These are phyloP conservation scores for Drosophila fuyamai DNA, from an alignment of 1,140 invertebrate genomes.

Conservation along the genomic window DNA sequence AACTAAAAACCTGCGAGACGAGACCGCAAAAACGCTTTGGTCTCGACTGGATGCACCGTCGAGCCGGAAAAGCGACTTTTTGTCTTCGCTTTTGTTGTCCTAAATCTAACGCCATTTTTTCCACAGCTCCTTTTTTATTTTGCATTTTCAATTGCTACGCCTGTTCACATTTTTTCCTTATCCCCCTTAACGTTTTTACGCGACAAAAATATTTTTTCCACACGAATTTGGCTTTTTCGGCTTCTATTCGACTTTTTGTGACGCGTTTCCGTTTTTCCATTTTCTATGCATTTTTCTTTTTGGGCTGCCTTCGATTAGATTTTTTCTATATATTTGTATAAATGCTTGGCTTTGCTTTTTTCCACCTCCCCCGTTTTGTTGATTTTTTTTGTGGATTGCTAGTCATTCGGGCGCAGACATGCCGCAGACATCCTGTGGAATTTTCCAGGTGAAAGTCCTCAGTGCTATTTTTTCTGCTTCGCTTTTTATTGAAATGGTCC, in stretches of 20 bases:
- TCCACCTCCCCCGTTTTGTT: constrained; percentile 14
- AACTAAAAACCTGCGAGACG: constrained; percentile 44
- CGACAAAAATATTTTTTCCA: constrained; percentile 69
- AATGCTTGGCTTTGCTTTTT: constrained; percentile 44
- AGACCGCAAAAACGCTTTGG: constrained; percentile 64
- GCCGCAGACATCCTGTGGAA: constrained; percentile 69
- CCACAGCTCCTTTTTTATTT: constrained; percentile 59
- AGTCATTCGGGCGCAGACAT: constrained; percentile 73
- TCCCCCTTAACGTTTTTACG: constrained; percentile 39
- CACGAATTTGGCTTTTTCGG: constrained; percentile 53
- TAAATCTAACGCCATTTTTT: constrained; percentile 71
- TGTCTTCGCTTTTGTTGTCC: constrained; percentile 67
- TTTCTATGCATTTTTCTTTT: constrained; percentile 54
- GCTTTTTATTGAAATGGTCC: constrained; percentile 49
- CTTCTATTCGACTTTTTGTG: constrained; percentile 52
- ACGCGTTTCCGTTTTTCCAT: constrained; percentile 38
- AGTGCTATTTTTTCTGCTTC: constrained; percentile 34
- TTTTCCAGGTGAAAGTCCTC: constrained; percentile 79
- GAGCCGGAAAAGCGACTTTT: constrained; percentile 40
- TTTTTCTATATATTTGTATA: constrained; percentile 76
- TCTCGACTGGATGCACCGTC: constrained; percentile 52
- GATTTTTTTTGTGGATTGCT: constrained; percentile 48
- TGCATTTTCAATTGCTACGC: constrained; percentile 74
- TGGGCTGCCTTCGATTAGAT: constrained; percentile 70
- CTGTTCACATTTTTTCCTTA: constrained; percentile 50